A percentile compares a stretch with the other conserved stretches of the same genome.
These are phyloP conservation scores for Limosa lapponica DNA, from an alignment of 2,797 vertebrate species.

Conservation along the genomic window DNA sequence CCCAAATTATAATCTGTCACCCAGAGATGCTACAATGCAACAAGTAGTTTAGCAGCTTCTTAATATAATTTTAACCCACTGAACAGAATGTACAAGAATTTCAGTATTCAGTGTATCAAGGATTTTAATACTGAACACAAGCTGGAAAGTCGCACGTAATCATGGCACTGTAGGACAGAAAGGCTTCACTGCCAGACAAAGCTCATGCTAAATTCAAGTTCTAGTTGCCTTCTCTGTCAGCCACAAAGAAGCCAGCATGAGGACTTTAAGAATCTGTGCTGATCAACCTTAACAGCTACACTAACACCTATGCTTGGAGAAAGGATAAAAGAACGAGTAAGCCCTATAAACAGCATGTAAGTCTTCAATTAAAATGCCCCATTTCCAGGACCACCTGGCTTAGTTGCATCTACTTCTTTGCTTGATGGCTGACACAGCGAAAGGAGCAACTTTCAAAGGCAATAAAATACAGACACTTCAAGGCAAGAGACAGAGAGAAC, in stretches of 20 bases:
- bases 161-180: background rate
- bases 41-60: background rate
- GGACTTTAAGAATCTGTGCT: accelerated
- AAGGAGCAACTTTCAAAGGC: background rate
- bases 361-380: background rate
- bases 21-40: background rate
- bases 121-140: background rate
- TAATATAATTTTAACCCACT: background rate
- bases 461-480: background rate
- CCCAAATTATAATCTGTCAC: background rate
- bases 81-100: background rate
- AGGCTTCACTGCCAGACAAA: background rate
- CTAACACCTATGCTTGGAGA: background rate
- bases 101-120: background rate
- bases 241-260: background rate
- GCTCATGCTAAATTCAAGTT: background rate
- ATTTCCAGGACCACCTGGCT: background rate
- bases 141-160: background rate
- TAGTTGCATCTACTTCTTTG: background rate
- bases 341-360: accelerated
- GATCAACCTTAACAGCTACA: background rate
- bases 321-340: background rate
- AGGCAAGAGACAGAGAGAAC: background rate
- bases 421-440: background rate
- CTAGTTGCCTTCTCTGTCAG: background rate